phyloP scores from a whole-genome alignment of 2,113 vertebrate species.

The Pongo pygmaeus region DNA sequence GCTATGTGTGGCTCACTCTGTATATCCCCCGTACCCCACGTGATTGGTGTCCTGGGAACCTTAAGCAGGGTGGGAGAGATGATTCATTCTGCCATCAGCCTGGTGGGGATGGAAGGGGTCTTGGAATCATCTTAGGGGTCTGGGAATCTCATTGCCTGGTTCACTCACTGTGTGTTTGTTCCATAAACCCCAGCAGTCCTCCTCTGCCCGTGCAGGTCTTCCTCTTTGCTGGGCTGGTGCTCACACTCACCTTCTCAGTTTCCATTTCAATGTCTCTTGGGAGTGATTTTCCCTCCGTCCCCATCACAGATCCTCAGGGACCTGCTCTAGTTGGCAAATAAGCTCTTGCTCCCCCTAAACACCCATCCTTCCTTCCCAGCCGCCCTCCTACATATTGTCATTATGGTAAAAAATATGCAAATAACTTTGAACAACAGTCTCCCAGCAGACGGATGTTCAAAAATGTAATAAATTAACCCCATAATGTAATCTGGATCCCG shows the following conservation, averaged over 20 bases:
- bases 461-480: conserved; percentile 64
- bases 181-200: neutral
- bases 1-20: neutral
- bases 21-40: neutral
- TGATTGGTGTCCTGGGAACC: neutral
- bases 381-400: neutral
- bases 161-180: neutral
- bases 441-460: conserved; percentile 37
- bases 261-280: neutral
- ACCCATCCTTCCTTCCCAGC: conserved; percentile 23
- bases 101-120: neutral
- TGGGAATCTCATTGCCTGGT: neutral
- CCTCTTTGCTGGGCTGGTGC: neutral
- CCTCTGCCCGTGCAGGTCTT: neutral
- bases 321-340: conserved; percentile 57
- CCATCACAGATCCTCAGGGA: conserved; percentile 17
- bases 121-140: neutral
- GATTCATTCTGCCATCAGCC: neutral
- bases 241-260: neutral
- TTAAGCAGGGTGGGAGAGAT: neutral
- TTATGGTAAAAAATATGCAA: conserved; percentile 55
- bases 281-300: conserved; percentile 20
- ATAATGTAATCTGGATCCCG: conserved; percentile 48
- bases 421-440: conserved; percentile 56
- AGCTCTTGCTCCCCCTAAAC: neutral